Base-by-base conservation (phyloP, 2,113 vertebrate species). In the Odobenus rosmarus region DNA sequence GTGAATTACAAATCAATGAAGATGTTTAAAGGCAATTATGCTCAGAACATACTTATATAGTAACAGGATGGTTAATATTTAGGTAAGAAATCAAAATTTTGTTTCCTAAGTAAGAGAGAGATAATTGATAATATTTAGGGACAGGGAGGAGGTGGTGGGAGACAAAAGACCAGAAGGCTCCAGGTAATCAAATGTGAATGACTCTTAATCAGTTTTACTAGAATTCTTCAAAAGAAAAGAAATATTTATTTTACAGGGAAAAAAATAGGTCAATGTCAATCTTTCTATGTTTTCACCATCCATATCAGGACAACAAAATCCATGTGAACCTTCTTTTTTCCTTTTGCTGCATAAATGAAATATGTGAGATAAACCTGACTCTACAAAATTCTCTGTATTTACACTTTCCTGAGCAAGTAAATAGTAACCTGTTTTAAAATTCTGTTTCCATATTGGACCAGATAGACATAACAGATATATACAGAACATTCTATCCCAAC, bases 161-260 rank as follows among this genome's bases (percentile, higher is more conserved):
- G 28, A 16, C 31, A 81, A 55, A 89, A 67, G 4, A 80, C 4
- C 31, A 55, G 67, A 86, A 64, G 16, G 95, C 62, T 59, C 88
- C 36, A 90, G 94, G 59, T 39, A 83, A 24, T 59, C 1, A 13
- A 96, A 98, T 96, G 93, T 96, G 94, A 98, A 98, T 98, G 72
- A 81, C 13, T 92, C 95, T 97, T 93, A 96, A 98, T 81, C 42
- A 62, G 42, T 77, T 98, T 98, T 97, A 98, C 97, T 98, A 93
- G 97, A 98, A 98, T 81, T 71, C 18, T 88, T 93, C 67, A 92
- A 67, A 95, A 81, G 53, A 39, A 95, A 95, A 82, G 7, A 61
- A 51, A 61, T n/a, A 95, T 93, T 87, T 96, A 95, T 96, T 80
- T 3, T 95, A 89, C 39, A 42, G 33, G 95, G 85, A 71, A 84